Evolutionary conservation across 2,113 vertebrate genomes (phyloP).

Genomic region (Austrofundulus limnaeus): DNA sequence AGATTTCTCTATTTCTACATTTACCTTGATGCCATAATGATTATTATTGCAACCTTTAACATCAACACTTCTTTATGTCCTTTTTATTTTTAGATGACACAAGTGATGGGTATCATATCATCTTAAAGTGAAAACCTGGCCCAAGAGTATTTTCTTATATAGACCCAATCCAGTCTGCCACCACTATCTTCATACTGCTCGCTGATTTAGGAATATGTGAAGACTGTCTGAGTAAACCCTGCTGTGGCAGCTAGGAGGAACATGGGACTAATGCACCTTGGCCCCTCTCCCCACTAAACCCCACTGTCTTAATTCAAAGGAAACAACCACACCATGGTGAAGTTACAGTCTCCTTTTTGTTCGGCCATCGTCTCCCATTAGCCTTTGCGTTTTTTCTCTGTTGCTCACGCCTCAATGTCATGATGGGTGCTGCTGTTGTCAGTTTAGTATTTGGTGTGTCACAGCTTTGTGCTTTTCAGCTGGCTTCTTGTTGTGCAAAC

Average conservation of each 20-base stretch:
- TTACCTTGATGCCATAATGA: too few species aligned
- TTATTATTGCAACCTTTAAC: background rate
- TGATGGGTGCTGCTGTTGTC: constrained; percentile 22
- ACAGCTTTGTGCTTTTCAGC: constrained; percentile 42
- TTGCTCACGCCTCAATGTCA: constrained; percentile 28
- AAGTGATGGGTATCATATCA: constrained; percentile 92
- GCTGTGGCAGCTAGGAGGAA: constrained; percentile 47
- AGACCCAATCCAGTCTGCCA: constrained; percentile 31
- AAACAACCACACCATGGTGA: constrained; percentile 54
- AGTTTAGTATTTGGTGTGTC: constrained; percentile 54
- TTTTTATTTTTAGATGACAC: constrained; percentile 84
- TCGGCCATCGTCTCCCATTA: constrained; percentile 14
- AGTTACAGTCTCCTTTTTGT: constrained; percentile 16
- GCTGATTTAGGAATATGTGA: constrained; percentile 33
- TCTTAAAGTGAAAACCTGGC: constrained; percentile 84
- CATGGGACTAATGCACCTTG: constrained; percentile 28
- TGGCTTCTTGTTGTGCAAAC: constrained; percentile 6
- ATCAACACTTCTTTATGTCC: constrained; percentile 18
- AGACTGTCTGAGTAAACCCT: constrained; percentile 9
- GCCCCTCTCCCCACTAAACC: constrained; percentile 39
- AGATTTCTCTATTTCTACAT: too few species aligned
- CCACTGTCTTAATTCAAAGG: constrained; percentile 54
- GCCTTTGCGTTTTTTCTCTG: constrained; percentile 12
- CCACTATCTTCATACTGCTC: constrained; percentile 29
- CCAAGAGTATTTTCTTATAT: constrained; percentile 24